phyloP scores from a whole-genome alignment of 2,113 vertebrate genomes.

The Cynoglossus semilaevis region DNA sequence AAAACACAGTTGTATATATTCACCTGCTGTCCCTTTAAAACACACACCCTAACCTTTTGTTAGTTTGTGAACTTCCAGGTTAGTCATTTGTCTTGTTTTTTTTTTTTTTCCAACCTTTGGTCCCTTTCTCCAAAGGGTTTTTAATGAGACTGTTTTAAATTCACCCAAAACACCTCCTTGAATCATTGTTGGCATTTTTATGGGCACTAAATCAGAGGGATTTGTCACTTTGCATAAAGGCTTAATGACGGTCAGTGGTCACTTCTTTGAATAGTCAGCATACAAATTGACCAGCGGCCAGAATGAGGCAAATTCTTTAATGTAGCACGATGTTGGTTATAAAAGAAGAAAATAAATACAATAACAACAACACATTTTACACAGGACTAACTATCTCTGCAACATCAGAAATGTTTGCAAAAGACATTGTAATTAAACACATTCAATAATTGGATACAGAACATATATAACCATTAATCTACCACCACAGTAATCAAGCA shows the following conservation, averaged over 20 bases:
- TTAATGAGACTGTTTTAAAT: neutral
- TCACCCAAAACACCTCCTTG: constrained; percentile 22
- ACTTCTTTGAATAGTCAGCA: constrained; percentile 3
- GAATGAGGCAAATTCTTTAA: constrained; percentile 5
- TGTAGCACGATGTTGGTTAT: neutral
- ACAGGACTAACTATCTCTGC: no score
- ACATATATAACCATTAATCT: no score
- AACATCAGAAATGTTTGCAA: no score
- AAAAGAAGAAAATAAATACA: no score
- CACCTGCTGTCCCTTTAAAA: neutral
- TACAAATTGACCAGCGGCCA: constrained; percentile 18
- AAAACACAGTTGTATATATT: no score
- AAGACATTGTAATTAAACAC: no score
- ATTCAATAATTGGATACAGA: no score
- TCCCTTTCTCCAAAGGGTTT: neutral
- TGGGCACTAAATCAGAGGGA: constrained; percentile 29
- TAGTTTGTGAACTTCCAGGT: constrained; percentile 32
- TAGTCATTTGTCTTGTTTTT: constrained; percentile 39
- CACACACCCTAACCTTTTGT: neutral
- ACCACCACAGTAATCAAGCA: no score
- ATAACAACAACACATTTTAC: no score
- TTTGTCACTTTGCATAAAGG: constrained; percentile 30
- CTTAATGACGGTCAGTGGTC: constrained; percentile 21
- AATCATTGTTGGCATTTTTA: constrained; percentile 33
- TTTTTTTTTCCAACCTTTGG: neutral